Conservation (phyloP, 2,113 vertebrate genomes). For the Chaetops frenatus region DNA sequence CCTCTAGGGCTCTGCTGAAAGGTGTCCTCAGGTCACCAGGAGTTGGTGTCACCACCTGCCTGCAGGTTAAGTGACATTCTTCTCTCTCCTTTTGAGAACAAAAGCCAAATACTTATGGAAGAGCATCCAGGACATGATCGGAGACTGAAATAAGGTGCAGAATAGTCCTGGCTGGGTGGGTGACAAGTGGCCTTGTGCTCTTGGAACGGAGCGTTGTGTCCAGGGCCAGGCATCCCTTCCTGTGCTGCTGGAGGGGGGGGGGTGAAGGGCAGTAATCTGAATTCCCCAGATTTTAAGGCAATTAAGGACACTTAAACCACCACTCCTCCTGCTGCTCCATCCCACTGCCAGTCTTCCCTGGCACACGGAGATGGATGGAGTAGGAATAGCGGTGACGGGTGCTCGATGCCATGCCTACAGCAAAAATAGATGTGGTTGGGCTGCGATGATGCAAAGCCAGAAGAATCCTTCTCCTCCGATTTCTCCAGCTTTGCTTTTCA, state of each 20-base stretch:
- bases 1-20: not conserved
- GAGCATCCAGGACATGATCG: fast-evolving
- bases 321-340: not conserved
- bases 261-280: not conserved
- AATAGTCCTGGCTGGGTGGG: not conserved
- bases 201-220: fast-evolving
- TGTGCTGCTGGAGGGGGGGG: no score
- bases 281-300: not conserved
- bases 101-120: not conserved
- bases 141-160: not conserved
- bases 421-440: conserved; percentile 59
- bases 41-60: not conserved
- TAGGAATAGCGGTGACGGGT: conserved; percentile 51
- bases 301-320: not conserved
- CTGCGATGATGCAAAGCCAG: conserved; percentile 44
- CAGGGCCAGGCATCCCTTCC: not conserved
- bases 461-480: conserved; percentile 55
- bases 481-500: conserved; percentile 31
- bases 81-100: not conserved
- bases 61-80: not conserved
- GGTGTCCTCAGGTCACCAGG: not conserved
- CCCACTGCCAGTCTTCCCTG: not conserved
- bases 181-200: not conserved
- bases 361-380: not conserved
- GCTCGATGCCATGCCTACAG: conserved; percentile 16